Conservation (phyloP, 2,113 vertebrate genomes). For the Cottus gobio region DNA sequence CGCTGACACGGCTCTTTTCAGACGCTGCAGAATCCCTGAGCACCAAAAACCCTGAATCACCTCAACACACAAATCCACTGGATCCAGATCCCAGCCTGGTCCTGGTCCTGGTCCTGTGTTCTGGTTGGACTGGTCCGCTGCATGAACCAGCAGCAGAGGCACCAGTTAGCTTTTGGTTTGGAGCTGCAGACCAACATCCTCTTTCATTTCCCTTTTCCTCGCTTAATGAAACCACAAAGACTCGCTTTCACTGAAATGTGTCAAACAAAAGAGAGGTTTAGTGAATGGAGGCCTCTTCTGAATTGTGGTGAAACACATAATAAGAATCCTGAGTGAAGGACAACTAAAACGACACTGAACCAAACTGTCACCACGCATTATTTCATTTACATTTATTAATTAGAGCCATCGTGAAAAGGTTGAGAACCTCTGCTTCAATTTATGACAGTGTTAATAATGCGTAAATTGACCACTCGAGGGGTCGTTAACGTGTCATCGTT, state of each 20-base stretch:
- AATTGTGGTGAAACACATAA: background rate
- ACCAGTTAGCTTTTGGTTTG: background rate
- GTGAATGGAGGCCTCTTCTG: background rate
- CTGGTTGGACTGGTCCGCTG: background rate
- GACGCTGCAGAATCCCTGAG: conserved; percentile 15
- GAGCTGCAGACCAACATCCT: background rate
- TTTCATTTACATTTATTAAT: no score
- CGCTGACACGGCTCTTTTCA: background rate
- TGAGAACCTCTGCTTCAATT: no score
- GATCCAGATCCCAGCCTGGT: background rate
- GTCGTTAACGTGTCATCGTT: no score
- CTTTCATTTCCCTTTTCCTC: conserved; percentile 4
- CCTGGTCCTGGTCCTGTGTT: no score
- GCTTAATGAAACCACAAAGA: background rate
- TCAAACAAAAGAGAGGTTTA: background rate
- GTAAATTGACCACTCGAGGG: no score
- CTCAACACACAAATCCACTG: conserved; percentile 7
- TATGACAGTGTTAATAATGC: no score
- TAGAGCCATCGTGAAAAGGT: no score
- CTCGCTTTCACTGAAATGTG: background rate
- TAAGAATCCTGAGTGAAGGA: no score
- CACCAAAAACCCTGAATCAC: conserved; percentile 13
- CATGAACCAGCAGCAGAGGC: background rate
- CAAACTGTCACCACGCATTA: no score
- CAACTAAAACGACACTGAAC: no score